Percentiles rank a stretch among this genome's conserved stretches.
These are phyloP conservation scores for Drosophila borealis DNA, from an alignment of 2,888 invertebrate genomes.

Conservation along the genomic window DNA sequence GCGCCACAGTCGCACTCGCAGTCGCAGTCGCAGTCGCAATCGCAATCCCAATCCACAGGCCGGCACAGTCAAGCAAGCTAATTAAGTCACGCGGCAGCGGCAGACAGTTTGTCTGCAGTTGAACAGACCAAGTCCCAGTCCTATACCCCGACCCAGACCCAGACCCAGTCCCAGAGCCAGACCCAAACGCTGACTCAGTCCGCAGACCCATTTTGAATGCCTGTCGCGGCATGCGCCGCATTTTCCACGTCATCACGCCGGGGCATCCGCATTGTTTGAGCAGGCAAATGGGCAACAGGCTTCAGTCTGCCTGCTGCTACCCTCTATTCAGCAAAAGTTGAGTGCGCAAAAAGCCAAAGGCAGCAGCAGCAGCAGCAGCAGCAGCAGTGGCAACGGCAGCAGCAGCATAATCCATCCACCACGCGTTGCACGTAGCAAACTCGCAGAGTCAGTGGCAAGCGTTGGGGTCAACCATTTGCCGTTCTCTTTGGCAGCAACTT, in stretches of 20 bases:
- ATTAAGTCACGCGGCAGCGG: constrained; percentile 70
- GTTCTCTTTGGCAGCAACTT: constrained; percentile 23
- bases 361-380: background rate
- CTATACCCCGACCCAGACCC: constrained; percentile 12
- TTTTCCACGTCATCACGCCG: constrained; percentile 75
- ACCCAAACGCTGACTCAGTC: constrained; percentile 29
- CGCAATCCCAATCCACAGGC: constrained; percentile 3
- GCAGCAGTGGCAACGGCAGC: background rate
- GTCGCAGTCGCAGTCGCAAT: constrained; percentile 1
- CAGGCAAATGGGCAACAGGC: constrained; percentile 47
- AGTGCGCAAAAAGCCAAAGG: too few species aligned
- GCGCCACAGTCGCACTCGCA: constrained; percentile 26
- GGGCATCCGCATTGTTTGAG: constrained; percentile 65
- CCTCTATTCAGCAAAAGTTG: constrained; percentile 7
- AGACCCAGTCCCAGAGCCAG: constrained; percentile 8
- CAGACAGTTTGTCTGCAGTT: constrained; percentile 70
- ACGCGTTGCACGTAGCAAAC: constrained; percentile 53
- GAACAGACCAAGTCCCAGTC: constrained; percentile 26
- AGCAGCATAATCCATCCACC: constrained; percentile 48
- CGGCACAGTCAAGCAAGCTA: constrained; percentile 42
- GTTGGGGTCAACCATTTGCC: constrained; percentile 52
- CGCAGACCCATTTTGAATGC: constrained; percentile 35
- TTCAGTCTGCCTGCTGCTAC: background rate
- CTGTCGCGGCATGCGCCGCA: constrained; percentile 52
- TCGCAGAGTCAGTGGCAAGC: constrained; percentile 44